Base-by-base conservation (phyloP, 2,113 vertebrate species). In the Pagrus major region DNA sequence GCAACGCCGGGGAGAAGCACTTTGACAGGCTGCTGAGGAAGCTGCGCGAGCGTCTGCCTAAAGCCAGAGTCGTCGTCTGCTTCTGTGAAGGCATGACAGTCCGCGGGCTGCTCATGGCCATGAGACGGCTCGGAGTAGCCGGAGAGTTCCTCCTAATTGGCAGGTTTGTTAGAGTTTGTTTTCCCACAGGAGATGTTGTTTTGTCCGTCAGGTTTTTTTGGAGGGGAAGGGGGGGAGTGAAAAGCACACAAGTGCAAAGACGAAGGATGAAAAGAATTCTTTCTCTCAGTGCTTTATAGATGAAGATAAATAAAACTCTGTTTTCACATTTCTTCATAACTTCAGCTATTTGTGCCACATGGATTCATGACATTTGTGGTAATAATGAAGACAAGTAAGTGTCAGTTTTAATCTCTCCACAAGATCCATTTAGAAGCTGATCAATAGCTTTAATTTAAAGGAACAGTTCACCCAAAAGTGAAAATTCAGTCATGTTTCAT, bases 11-110 rank as follows among this genome's bases (percentile, higher is more conserved):
- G 0, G 98, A 99, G 88, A 98, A 96, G 92, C 97, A 97, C 86
- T 99, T 98, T 83, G 98, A 99, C 80, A 93, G 97, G n/a, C 95
- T 99, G 59, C 95, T 99, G 64, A 95, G 96, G 86, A 99, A 99
- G 80, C 96, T 99, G 73, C 93, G 97, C 0, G 97, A 98, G 78
- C 94, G 97, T 25, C 86, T 99, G 68, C 98, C 98, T 31, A 99
- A 99, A 90, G 98, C 98, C 6, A 90, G 97, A 35, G 98, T 99
- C 74, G 98, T 99, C 42, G 97, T 99, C 71, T 99, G 98, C 90
- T 99, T 99, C 95, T 99, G 98, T 0, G 98, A 99, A 86, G 97
- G 98, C 55, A 99, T 99, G 98, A 99, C 98, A 0, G 98, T 99
- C 12, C 95, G 97, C 5, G 97, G 98, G 0, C 96, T 99, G 37